These are phyloP conservation scores for Lycodopsis pacificus DNA, from an alignment of 2,797 vertebrate genomes.

Conservation along the genomic window DNA sequence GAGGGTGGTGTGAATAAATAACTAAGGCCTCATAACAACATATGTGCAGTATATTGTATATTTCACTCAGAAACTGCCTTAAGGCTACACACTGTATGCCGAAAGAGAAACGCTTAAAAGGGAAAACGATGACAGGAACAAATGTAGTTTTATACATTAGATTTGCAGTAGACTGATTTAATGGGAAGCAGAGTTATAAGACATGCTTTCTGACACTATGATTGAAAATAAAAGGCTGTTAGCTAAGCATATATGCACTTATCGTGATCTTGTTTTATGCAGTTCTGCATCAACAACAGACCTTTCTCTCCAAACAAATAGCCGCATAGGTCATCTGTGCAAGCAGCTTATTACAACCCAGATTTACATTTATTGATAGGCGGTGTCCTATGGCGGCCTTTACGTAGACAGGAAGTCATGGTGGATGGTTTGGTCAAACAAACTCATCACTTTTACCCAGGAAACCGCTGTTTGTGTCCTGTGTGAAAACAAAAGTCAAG, in stretches of 20 bases:
- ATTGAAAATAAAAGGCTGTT: background rate
- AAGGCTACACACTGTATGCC: background rate
- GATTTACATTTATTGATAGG: no score
- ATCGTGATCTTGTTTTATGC: background rate
- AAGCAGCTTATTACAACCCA: no score
- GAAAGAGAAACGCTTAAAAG: background rate
- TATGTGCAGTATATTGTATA: background rate
- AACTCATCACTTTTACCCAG: no score
- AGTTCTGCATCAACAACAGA: no score
- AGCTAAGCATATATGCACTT: background rate
- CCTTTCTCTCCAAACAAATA: no score
- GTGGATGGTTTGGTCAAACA: no score
- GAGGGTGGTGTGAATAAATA: background rate
- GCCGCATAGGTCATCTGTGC: no score
- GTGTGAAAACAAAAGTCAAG: no score
- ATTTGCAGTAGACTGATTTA: background rate
- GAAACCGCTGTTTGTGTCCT: no score
- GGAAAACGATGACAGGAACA: background rate
- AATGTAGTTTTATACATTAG: conserved; percentile 3
- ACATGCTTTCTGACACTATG: background rate
- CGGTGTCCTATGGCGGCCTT: no score
- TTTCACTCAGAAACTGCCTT: conserved; percentile 15
- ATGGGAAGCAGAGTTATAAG: background rate
- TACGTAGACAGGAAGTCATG: no score
- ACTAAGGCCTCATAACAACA: conserved; percentile 7